Base-by-base conservation (phyloP, 2,888 invertebrate species). In the Crepidodera aurea region DNA sequence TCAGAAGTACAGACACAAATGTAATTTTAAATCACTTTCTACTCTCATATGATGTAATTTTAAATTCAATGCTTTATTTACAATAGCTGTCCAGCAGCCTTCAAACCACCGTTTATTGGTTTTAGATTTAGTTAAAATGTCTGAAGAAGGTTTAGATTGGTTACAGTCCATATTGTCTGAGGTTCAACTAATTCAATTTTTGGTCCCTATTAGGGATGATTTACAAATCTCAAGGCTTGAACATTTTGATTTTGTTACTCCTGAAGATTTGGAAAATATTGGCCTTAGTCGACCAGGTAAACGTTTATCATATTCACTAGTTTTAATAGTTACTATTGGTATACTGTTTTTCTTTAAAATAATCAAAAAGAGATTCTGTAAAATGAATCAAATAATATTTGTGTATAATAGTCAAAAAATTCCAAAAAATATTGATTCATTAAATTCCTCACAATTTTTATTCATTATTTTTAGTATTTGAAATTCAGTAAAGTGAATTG, bases 201-300 rank as follows among this genome's bases (percentile, higher is more conserved):
- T 93, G 77, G 86, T 90, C 55, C 87, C 93, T 65, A 91, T 98
- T 60, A 86, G 94, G 67, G 96, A 98, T 84, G 94, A 97, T 78
- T 85, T 96, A 67, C 86, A 93, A 87, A 89, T 97, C 60, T 95
- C 98, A 29, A 86, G 95, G 64, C 82, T 98, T 73, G 91, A 95
- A 54, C 99, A 99, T 82, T 99, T 99, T 80, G 96, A 98, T 75
- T 96, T 93, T 86, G 98, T 98, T n/a, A 93, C 93, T 75, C 84
- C 92, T 0, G 96, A 96, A 71, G 98, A 98, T 82, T 84, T 98
- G 76, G 96, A 96, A 77, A 92, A 93, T 76, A 92, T 97, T 77
- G 98, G 98, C 1, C 87, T 98, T 77, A 94, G 96, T 50, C 94
- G 93, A 78, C 98, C 98, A 54, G 98, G 96, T 78, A 72, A 56